Evolutionary conservation across 2,797 vertebrate genomes (phyloP), one percentile per base, ranked within the genome.

Genomic region (Poecilia gillii): DNA sequence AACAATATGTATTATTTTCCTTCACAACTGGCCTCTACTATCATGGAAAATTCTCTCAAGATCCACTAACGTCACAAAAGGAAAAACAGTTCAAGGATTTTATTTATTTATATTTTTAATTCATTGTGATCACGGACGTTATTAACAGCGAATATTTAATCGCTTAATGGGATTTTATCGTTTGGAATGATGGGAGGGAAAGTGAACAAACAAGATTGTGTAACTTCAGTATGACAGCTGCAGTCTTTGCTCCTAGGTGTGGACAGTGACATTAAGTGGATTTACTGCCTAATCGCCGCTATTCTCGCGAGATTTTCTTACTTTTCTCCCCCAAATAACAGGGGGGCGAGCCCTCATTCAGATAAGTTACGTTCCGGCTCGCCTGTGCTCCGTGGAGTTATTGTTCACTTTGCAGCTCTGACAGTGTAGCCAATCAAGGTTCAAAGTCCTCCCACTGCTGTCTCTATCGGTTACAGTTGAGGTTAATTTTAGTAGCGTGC

Each of bases 241-340:
- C 28, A 36, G 13, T 45, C 39, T 59, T 51, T 45, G 72, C 41
- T 45, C 31, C 2, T 14, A n/a, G 4, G 13, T 14, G 66, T 11
- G 66, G 31, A 47, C 9, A 53, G 2, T n/a, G 47, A 53, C 16
- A 49, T 66, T 72, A 47, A 73, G 49, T 9, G 4, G 51, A 72
- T 76, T 45, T 6, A 16, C 13, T 18, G 11, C n/a, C 75, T 39
- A 39, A 74, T 71, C 64, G 9, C 1, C 2, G 18, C 0, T 55
- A 13, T 25, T 89, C 88, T 93, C 88, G 89, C 85, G 86, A 90
- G 85, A 89, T 1, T 7, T 6, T 0, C 0, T 20, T 59, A 2
- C 14, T 23, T 28, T 64, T 53, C 14, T 16, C 55, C 41, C 41
- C 6, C 33, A 41, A 78, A 74, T 64, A 73, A 73, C 55, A 16